A percentile compares a stretch with the other conserved stretches of the same genome.
These are phyloP conservation scores for Mayetiola destructor DNA, from an alignment of 2,888 invertebrate species.

Conservation along the genomic window DNA sequence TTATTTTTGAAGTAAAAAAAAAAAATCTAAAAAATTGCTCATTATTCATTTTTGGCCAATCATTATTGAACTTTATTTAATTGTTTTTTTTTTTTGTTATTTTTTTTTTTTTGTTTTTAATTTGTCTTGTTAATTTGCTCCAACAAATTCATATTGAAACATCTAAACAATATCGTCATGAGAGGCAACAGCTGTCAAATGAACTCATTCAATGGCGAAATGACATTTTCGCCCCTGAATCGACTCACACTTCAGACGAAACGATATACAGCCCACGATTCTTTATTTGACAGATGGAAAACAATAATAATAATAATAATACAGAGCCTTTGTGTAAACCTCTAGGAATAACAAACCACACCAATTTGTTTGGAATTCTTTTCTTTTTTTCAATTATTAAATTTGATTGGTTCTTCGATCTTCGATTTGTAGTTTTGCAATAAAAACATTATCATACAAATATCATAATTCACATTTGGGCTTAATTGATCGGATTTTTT, in stretches of 20 bases:
- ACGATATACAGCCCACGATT: not conserved
- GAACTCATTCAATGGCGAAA: too few relatives aligned
- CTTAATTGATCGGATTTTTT: not conserved
- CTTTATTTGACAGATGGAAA: not conserved
- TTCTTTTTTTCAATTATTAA: not conserved
- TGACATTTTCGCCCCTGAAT: not conserved
- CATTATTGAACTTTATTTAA: too few relatives aligned
- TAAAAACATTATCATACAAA: not conserved
- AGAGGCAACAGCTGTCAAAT: too few relatives aligned
- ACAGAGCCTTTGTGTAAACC: too few relatives aligned
- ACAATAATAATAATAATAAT: conserved; percentile 3
- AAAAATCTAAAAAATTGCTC: too few relatives aligned
- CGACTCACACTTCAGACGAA: not conserved
- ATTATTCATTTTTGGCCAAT: too few relatives aligned
- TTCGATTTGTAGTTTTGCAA: not conserved
- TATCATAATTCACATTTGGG: not conserved
- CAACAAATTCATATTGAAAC: too few relatives aligned
- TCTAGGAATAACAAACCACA: not conserved
- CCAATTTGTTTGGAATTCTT: not conserved
- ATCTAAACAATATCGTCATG: too few relatives aligned
- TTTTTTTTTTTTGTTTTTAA: too few relatives aligned
- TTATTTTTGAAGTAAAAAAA: too few relatives aligned
- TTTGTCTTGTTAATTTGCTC: too few relatives aligned
- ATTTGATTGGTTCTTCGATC: not conserved
- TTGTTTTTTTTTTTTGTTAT: too few relatives aligned